Base-by-base conservation (phyloP, 2,888 invertebrate genomes). In the Balanococcus diminutus region DNA sequence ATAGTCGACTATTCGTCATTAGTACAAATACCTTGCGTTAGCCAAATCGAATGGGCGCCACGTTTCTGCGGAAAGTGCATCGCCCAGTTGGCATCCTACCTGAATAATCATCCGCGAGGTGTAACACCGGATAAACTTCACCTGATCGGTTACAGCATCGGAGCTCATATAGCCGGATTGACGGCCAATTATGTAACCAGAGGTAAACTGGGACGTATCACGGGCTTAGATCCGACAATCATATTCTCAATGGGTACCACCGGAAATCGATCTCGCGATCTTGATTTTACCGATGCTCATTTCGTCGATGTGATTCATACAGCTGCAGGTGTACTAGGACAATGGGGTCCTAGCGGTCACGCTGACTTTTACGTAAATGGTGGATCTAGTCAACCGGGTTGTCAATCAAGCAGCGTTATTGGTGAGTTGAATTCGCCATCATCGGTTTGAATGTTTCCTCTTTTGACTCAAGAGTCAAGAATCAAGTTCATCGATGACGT, bases 341-440 rank as follows among this genome's bases (percentile, higher is more conserved):
- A 96, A 89, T 96, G 96, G 96, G 96, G 96, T 2, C 95, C 96
- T 0, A 96, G 94, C 87, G 96, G 96, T 0, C 96, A 96, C 89
- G 96, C 95, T 0, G 96, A 96, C 90, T 96, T 96, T 90, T 96
- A 96, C 90, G 95, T 96, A 82, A 96, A 96, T 89, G 96, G 96
- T 0, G 95, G 96, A 31, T 95, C 96, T 42, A 95, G 96, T 89
- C 96, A 96, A 88, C 96, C 96, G 0, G 96, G 96, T 87, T 96
- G 96, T 89, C 94, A 94, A 2, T 95, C 95, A 86, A 93, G 94
- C 87, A 95, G 95, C 0, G 91, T 96, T 81, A 95, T 96, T 89
- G 94, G 96, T 96, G 92, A 93, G 93, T 90, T 87, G 16, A 72
- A 22, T 72, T 25, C 8, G 36, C 8, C 4, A 36, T 36, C 8